Evolutionary conservation across 2,797 vertebrate species (phyloP).

Genomic region (Pseudopleuronectes americanus): DNA sequence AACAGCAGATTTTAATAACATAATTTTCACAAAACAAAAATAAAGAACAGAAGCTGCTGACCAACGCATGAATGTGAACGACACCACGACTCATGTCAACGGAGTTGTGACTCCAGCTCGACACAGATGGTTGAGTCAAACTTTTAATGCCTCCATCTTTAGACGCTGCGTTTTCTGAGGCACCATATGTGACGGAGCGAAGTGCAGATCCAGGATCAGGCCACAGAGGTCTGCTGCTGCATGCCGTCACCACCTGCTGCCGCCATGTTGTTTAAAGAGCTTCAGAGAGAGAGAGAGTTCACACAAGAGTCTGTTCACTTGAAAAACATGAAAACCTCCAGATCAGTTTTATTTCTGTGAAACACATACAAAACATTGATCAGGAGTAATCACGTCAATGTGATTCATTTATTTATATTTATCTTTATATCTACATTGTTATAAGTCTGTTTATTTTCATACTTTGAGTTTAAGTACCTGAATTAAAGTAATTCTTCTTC

Average conservation of each 20-base stretch:
- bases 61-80: too few relatives aligned
- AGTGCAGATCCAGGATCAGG: slow-evolving; percentile 37
- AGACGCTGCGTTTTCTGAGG: slow-evolving; percentile 28
- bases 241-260: slow-evolving; percentile 63
- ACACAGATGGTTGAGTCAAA: slow-evolving; percentile 21
- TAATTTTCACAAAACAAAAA: too few relatives aligned
- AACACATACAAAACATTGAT: too few relatives aligned
- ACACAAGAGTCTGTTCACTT: slow-evolving; percentile 1
- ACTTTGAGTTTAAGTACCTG: too few relatives aligned
- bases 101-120: background rate
- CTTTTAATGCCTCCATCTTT: slow-evolving; percentile 39
- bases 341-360: too few relatives aligned
- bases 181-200: slow-evolving; percentile 32
- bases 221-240: slow-evolving; percentile 21
- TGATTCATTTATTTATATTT: too few relatives aligned
- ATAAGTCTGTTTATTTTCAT: too few relatives aligned
- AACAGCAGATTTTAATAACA: too few relatives aligned
- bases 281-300: slow-evolving; percentile 21
- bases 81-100: background rate
- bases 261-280: slow-evolving; percentile 37
- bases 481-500: background rate
- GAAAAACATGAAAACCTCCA: too few relatives aligned
- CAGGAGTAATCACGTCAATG: too few relatives aligned
- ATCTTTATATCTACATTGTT: too few relatives aligned
- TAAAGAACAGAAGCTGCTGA: too few relatives aligned